A percentile compares a stretch with the other conserved stretches of the same genome.
phyloP scores from a whole-genome alignment of 2,888 invertebrate genomes.

The Drosophila prolongata region DNA sequence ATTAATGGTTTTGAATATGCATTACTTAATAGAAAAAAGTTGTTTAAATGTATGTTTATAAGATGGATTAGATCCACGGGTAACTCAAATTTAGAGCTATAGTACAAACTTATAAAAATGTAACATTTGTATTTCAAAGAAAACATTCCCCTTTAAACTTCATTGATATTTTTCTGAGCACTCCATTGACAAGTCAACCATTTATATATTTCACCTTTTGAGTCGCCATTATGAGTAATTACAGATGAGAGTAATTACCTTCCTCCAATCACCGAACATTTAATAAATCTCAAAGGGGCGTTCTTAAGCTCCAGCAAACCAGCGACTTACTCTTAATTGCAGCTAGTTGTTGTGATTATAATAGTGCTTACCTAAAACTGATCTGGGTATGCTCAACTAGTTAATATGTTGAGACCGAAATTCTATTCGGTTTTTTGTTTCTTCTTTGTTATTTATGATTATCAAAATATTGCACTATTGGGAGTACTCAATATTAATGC shows the following conservation, averaged over 20 bases:
- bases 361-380: not conserved
- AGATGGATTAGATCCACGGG: too few relatives aligned
- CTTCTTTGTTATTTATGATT: not conserved
- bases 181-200: not conserved
- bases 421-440: not conserved
- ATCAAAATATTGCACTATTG: not conserved
- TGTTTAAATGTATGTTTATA: too few relatives aligned
- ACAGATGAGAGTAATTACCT: constrained; percentile 38
- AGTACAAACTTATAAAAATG: too few relatives aligned
- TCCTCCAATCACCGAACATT: constrained; percentile 68
- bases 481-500: not conserved
- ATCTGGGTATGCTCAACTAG: constrained; percentile 2
- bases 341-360: constrained; percentile 60
- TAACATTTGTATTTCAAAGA: too few relatives aligned
- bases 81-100: too few relatives aligned
- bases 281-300: constrained; percentile 67
- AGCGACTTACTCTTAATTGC: constrained; percentile 59
- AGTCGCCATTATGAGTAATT: constrained; percentile 46
- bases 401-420: not conserved
- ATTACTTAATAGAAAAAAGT: too few relatives aligned
- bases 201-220: constrained; percentile 4
- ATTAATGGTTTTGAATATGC: too few relatives aligned
- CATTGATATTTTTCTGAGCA: not conserved
- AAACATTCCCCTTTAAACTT: too few relatives aligned
- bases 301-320: constrained; percentile 36